Percentiles rank a stretch among this genome's conserved stretches.
Evolutionary conservation across 2,888 invertebrate genomes (phyloP).

Genomic region (Lacanobia oleracea): DNA sequence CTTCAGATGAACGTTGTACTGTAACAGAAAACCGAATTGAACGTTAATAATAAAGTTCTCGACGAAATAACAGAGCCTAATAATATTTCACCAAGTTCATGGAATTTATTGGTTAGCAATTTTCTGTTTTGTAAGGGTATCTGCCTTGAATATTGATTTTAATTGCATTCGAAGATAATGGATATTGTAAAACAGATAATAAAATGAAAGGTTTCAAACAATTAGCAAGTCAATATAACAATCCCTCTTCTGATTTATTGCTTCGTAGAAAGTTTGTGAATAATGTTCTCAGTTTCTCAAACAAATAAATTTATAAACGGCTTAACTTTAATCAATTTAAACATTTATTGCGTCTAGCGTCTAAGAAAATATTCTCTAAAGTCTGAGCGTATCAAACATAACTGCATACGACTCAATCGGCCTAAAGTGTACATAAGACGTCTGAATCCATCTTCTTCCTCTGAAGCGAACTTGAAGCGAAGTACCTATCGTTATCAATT

Average conservation of each 20-base stretch:
- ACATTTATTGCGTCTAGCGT: constrained; percentile 7
- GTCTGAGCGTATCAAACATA: constrained; percentile 4
- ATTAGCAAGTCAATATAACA: constrained; percentile 29
- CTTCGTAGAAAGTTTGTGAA: not conserved
- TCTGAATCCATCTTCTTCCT: constrained; percentile 21
- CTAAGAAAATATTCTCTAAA: constrained; percentile 37
- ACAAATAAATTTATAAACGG: constrained; percentile 1
- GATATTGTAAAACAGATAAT: not conserved
- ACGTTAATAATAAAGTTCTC: constrained; percentile 33
- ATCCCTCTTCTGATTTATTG: constrained; percentile 12
- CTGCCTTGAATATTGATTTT: constrained; percentile 24
- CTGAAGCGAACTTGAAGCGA: constrained; percentile 26
- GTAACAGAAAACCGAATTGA: constrained; percentile 45
- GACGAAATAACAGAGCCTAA: constrained; percentile 26
- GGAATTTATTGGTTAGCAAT: constrained; percentile 35
- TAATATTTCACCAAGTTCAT: constrained; percentile 28
- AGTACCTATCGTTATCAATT: constrained; percentile 48
- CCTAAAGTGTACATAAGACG: constrained; percentile 17
- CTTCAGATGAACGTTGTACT: constrained; percentile 29
- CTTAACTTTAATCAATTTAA: constrained; percentile 7
- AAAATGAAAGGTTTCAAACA: constrained; percentile 24
- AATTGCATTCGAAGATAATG: constrained; percentile 11
- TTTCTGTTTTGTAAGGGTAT: constrained; percentile 15
- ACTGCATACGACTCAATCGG: constrained; percentile 18
- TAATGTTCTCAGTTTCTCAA: constrained; percentile 8